Base-by-base conservation (phyloP, 1,140 invertebrate genomes). In the Riptortus pedestris region DNA sequence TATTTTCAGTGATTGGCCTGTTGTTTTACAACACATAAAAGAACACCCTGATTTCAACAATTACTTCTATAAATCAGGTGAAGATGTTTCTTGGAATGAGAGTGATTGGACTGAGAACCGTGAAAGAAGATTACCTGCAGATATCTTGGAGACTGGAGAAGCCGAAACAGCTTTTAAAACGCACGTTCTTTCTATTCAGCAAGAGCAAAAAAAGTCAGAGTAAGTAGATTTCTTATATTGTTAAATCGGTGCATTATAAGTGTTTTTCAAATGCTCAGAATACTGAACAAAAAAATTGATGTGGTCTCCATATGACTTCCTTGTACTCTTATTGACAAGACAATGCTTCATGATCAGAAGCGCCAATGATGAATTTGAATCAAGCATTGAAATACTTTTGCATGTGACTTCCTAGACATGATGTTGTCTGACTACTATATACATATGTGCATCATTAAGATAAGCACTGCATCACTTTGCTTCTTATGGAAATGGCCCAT, bases 81-180 rank as follows among this genome's bases (percentile, higher is more conserved):
- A 87, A 66, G 84, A 87, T 70, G 82, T 84, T 65, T 82, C 85
- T 0, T 92, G 90, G 90, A 85, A 86, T 26, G 86, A 89, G 72
- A 82, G 83, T 70, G 84, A 86, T 71, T 80, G 87, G 61, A 79
- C 77, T 66, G 70, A 75, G 48, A 64, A 60, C 26, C 83, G 83
- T 67, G 83, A 84, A 67, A 78, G 79, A 38, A 80, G 90, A 71
- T 93, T 96, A 72, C 94, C 94, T 2, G 92, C 90, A 72, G 91
- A 94, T 73, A 86, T 96, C 58, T 77, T 96, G 12, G 88, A 92
- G 69, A 91, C 90, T 2, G 83, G 85, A 51, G 93, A 96, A 73
- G 92, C 92, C 14, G 91, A 95, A 75, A 86, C 84, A 0, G 88
- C 92, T 9, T 97, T 92, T 75, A 88, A 88, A 72, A 93, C 91